A percentile compares a stretch with the other conserved stretches of the same genome.
phyloP scores from a whole-genome alignment of 2,797 vertebrate species.

The Gouania willdenowi region DNA sequence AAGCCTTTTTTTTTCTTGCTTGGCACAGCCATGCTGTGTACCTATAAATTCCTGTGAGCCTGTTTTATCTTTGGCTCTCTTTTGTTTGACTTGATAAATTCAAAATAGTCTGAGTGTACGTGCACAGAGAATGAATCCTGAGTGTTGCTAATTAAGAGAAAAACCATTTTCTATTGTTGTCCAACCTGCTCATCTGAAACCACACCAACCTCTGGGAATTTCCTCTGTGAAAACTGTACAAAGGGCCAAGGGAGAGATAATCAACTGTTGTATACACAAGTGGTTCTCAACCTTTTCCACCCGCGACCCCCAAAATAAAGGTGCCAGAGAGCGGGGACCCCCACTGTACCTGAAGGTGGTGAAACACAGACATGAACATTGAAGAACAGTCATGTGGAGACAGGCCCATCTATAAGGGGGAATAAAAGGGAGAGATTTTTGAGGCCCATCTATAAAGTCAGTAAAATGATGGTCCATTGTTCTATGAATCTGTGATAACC shows the following conservation, averaged over 20 bases:
- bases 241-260: conserved; percentile 11
- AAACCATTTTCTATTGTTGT: neutral
- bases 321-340: no score
- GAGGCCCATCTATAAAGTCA: no score
- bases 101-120: neutral
- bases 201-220: conserved; percentile 1
- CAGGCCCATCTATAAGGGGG: no score
- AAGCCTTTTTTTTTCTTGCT: neutral
- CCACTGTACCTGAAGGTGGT: no score
- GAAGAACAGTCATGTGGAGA: no score
- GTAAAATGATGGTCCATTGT: no score
- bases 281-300: no score
- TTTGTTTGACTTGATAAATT: neutral
- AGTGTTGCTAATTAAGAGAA: neutral
- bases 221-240: neutral
- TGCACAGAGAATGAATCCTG: conserved; percentile 3
- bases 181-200: conserved; percentile 13
- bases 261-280: no score
- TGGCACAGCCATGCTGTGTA: neutral
- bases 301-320: no score
- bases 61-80: neutral
- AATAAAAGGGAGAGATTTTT: no score
- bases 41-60: neutral
- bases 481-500: no score
- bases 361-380: no score